Conservation (phyloP, 2,888 invertebrate species). For the Galeruca laticollis region DNA sequence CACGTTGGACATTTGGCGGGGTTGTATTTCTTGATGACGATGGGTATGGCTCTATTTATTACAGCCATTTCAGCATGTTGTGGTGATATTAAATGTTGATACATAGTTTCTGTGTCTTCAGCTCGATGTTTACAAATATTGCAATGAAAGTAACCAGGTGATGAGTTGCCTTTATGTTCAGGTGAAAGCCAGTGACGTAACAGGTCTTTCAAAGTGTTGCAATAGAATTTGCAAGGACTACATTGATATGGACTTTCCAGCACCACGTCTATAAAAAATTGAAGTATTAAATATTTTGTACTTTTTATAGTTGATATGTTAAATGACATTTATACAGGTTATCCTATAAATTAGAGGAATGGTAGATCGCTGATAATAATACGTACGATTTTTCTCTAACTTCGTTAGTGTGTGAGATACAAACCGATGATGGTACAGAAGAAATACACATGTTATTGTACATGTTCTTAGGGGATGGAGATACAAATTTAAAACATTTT, state of each 20-base stretch:
- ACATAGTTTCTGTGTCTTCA: conserved; percentile 75
- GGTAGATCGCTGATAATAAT: too few relatives aligned
- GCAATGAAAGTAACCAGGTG: conserved; percentile 77
- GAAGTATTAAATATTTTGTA: too few relatives aligned
- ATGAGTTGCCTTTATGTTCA: conserved; percentile 66
- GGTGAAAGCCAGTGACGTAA: conserved; percentile 84
- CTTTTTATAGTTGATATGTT: neutral
- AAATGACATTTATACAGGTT: neutral
- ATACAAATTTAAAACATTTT: too few relatives aligned
- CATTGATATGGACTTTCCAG: conserved; percentile 89
- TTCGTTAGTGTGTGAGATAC: too few relatives aligned
- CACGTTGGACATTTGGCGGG: conserved; percentile 77
- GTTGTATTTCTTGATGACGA: conserved; percentile 78
- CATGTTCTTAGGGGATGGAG: too few relatives aligned
- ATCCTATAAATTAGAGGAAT: too few relatives aligned
- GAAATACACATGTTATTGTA: too few relatives aligned
- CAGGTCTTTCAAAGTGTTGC: conserved; percentile 80
- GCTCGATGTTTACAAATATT: conserved; percentile 80
- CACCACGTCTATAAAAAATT: conserved; percentile 68
- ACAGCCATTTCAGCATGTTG: conserved; percentile 81
- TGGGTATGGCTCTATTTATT: conserved; percentile 85
- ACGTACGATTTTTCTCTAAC: too few relatives aligned
- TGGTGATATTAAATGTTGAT: conserved; percentile 74
- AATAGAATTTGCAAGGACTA: conserved; percentile 85
- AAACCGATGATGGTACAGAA: too few relatives aligned